phyloP scores from a whole-genome alignment of 2,888 invertebrate genomes.

The Drosophila meridiana region DNA sequence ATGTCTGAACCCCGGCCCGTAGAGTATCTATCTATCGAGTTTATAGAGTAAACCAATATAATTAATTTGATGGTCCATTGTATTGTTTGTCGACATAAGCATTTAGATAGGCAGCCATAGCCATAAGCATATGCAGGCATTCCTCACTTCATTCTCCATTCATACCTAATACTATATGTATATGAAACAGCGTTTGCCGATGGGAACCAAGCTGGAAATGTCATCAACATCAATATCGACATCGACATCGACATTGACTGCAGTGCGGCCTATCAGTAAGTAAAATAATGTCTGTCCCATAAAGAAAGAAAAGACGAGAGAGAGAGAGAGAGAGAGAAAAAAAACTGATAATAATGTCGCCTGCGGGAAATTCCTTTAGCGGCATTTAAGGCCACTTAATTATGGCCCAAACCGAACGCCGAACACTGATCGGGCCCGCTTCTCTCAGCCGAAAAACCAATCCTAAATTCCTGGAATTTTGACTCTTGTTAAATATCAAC shows the following conservation, averaged over 20 bases:
- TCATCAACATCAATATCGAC: slow-evolving; percentile 46
- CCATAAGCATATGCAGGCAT: slow-evolving; percentile 9
- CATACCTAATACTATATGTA: slow-evolving; percentile 20
- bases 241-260: slow-evolving; percentile 38
- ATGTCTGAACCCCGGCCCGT: slow-evolving; percentile 19
- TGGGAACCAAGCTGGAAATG: slow-evolving; percentile 40
- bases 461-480: slow-evolving; percentile 82
- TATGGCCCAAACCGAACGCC: slow-evolving; percentile 53
- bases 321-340: not conserved
- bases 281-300: slow-evolving; percentile 35
- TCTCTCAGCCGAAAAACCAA: slow-evolving; percentile 60
- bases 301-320: slow-evolving; percentile 6
- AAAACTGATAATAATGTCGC: slow-evolving; percentile 77
- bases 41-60: slow-evolving; percentile 21
- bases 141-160: slow-evolving; percentile 25
- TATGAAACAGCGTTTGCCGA: slow-evolving; percentile 36
- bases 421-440: slow-evolving; percentile 34
- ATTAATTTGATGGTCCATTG: slow-evolving; percentile 52
- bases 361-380: slow-evolving; percentile 79
- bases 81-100: slow-evolving; percentile 62
- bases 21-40: not conserved
- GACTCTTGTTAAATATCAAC: slow-evolving; percentile 75
- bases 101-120: slow-evolving; percentile 47
- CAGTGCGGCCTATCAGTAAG: slow-evolving; percentile 54
- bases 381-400: slow-evolving; percentile 79